A percentile compares a stretch with the other conserved stretches of the same genome.
phyloP scores from a whole-genome alignment of 2,113 vertebrate species.

The Cochlearius cochlearius region DNA sequence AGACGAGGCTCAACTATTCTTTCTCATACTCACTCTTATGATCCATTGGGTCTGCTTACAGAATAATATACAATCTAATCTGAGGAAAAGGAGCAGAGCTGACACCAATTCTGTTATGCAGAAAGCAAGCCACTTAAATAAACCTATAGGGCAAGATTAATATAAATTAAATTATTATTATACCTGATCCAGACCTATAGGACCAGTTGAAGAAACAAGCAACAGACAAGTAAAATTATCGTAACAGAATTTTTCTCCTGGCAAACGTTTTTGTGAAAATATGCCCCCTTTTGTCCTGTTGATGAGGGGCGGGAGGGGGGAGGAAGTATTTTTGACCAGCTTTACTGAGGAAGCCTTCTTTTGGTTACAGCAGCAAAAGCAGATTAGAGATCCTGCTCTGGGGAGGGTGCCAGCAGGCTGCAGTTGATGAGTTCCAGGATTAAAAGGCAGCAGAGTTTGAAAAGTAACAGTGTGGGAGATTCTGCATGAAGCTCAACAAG shows the following conservation, averaged over 20 bases:
- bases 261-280: not conserved
- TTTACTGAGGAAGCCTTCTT: conserved; percentile 36
- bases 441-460: conserved; percentile 42
- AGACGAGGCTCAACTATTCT: not conserved
- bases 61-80: not conserved
- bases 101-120: not conserved
- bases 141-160: not conserved
- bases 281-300: not conserved
- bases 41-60: not conserved
- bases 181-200: not conserved
- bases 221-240: not conserved
- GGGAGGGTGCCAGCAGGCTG: conserved; percentile 22
- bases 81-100: not conserved
- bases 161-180: not conserved
- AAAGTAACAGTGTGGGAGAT: not conserved
- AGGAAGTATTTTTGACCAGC: not conserved
- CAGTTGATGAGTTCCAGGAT: conserved; percentile 41
- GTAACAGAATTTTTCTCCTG: not conserved
- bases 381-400: conserved; percentile 29
- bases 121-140: not conserved
- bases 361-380: conserved; percentile 14
- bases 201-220: not conserved
- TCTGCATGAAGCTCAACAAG: not conserved
- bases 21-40: not conserved
- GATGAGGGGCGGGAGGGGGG: not conserved